Base-by-base conservation (phyloP, 2,113 vertebrate genomes). In the Noturus placidus region DNA sequence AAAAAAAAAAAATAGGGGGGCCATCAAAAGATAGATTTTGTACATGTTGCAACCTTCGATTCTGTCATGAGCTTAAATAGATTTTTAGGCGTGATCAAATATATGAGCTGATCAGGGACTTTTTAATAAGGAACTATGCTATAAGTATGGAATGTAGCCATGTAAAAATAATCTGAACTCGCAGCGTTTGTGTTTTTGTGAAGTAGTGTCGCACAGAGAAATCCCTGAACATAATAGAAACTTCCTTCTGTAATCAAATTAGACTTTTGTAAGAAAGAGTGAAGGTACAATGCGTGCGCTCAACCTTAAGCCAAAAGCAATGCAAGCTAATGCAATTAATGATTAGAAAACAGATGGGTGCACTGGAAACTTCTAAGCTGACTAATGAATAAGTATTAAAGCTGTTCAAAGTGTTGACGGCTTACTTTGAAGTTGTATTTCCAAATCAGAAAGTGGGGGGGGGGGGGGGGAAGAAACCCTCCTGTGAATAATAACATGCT, bases 401-500 rank as follows among this genome's bases (percentile, higher is more conserved):
- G 77, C 63, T 69, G n/a, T 86, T 86, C 82, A 85, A 57, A 65
- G 52, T 82, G 35, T 52, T 78, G 30, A 83, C 81, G 20, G 82
- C 69, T 77, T 17, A 52, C 59, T 88, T 89, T 88, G 69, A 89
- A 88, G 81, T 81, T 65, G 19, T n/a, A 17, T 72, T 61, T 86
- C 61, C 65, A 69, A 85, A 83, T 56, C 69, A 84, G 63, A n/a
- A 57, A 59, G 81, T 19, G 13, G n/a, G n/a, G n/a, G n/a, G n/a
- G n/a, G n/a, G n/a, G 35, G 35, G 35, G 35, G 35, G 35, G 35
- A 3, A 4, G 38, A 42, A 30, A 65, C 91, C 61, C n/a, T n/a
- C 59, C 87, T 79, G 56, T 91, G 92, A 88, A 92, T 94, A 89
- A 85, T 80, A 30, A 61, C 30, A 13, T 17, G 54, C 52, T n/a